phyloP scores from a whole-genome alignment of 2,113 vertebrate genomes.

The Aramus guarauna region DNA sequence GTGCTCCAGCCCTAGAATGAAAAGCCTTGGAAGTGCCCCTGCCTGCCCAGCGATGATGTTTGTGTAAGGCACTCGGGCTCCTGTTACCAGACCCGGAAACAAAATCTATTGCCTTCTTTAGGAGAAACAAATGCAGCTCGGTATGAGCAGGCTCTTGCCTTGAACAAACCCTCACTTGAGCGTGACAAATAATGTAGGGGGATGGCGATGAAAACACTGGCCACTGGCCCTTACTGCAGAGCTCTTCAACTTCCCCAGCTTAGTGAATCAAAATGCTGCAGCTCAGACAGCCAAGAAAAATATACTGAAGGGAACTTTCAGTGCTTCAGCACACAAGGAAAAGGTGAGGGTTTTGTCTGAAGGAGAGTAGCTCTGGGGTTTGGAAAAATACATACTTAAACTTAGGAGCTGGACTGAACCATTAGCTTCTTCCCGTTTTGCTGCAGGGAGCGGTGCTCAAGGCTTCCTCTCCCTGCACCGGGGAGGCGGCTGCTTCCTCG shows the following conservation, averaged over 20 bases:
- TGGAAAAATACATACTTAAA: conserved; percentile 8
- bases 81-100: conserved; percentile 43
- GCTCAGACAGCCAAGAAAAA: conserved; percentile 48
- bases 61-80: not conserved
- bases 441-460: not conserved
- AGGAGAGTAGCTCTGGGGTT: not conserved
- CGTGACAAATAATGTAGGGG: conserved; percentile 34
- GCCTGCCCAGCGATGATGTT: not conserved
- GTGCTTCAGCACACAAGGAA: conserved; percentile 27
- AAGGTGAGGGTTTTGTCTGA: conserved; percentile 47
- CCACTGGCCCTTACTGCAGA: not conserved
- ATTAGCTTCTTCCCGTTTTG: not conserved
- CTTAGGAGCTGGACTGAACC: not conserved
- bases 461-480: not conserved
- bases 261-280: conserved; percentile 29
- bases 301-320: conserved; percentile 40
- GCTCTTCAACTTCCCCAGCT: conserved; percentile 13
- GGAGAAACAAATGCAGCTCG: conserved; percentile 19
- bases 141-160: not conserved
- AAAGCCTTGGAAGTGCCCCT: not conserved
- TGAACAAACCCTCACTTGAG: conserved; percentile 14
- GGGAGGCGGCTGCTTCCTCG: not conserved
- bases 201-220: conserved; percentile 13
- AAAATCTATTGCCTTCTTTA: conserved; percentile 40
- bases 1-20: not conserved